Conservation (phyloP, 1,140 invertebrate genomes). For the Wasmannia auropunctata region DNA sequence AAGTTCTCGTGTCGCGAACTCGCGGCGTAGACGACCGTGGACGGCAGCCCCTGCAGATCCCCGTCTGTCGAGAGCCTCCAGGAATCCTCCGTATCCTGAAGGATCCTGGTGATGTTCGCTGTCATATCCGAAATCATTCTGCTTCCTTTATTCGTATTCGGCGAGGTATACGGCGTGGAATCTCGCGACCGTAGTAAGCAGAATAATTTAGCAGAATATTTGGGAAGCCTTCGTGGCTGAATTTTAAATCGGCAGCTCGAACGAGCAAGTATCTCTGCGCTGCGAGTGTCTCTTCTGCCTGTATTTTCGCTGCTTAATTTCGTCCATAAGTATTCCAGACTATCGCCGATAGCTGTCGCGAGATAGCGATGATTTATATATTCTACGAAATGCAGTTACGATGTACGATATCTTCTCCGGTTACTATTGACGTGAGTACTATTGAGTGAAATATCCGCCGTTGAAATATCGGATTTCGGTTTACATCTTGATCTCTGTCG, state of each 20-base stretch:
- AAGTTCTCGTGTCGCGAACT: conserved; percentile 74
- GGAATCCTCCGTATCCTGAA: not conserved
- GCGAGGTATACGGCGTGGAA: not conserved
- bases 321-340: not conserved
- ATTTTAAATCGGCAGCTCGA: not conserved
- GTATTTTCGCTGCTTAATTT: not conserved
- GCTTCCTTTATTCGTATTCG: not conserved
- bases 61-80: not conserved
- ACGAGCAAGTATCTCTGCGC: not conserved
- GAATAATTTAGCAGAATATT: too few relatives aligned
- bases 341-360: not conserved
- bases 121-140: not conserved
- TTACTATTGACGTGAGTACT: not conserved
- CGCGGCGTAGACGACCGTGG: not conserved
- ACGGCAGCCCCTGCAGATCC: not conserved
- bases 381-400: not conserved
- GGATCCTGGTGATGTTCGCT: not conserved
- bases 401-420: not conserved
- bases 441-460: not conserved
- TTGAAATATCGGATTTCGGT: not conserved
- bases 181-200: not conserved
- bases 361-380: not conserved
- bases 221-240: not conserved
- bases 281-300: not conserved
- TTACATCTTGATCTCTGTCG: not conserved